A percentile compares a stretch with the other conserved stretches of the same genome.
phyloP scores from a whole-genome alignment of 2,113 vertebrate species.

The Clinocottus analis region DNA sequence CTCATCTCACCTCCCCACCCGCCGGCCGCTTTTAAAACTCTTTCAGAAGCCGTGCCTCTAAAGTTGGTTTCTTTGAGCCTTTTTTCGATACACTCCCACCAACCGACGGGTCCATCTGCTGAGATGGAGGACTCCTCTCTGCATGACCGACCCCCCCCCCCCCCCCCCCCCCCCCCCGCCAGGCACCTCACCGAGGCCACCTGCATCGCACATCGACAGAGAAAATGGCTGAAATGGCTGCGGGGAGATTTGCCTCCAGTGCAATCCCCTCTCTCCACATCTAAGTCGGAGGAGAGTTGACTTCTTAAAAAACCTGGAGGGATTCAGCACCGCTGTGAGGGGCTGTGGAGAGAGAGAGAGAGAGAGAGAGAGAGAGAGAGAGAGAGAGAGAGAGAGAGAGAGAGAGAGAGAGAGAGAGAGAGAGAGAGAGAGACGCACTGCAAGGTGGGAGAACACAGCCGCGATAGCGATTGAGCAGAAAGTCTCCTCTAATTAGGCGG shows the following conservation, averaged over 20 bases:
- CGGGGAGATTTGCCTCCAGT: slow-evolving; percentile 64
- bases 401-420: too few relatives aligned
- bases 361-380: too few relatives aligned
- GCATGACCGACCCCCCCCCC: slow-evolving; percentile 50
- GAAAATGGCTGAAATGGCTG: slow-evolving; percentile 68
- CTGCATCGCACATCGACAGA: slow-evolving; percentile 50
- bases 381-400: too few relatives aligned
- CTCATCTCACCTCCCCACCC: too few relatives aligned
- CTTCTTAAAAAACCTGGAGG: slow-evolving; percentile 60
- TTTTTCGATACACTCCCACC: slow-evolving; percentile 33
- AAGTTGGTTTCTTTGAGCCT: slow-evolving; percentile 55
- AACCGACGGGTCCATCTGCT: slow-evolving; percentile 62
- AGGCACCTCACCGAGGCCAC: slow-evolving; percentile 50
- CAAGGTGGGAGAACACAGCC: slow-evolving; percentile 40
- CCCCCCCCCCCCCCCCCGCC: not conserved
- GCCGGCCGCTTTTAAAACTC: slow-evolving; percentile 62
- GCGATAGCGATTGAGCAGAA: slow-evolving; percentile 25
- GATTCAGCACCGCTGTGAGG: slow-evolving; percentile 38
- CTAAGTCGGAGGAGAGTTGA: slow-evolving; percentile 65
- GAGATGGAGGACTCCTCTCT: slow-evolving; percentile 60
- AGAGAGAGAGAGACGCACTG: not conserved
- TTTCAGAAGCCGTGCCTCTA: slow-evolving; percentile 55
- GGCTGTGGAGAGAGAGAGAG: slow-evolving; percentile 6
- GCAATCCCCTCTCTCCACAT: slow-evolving; percentile 56
- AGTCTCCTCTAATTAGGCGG: slow-evolving; percentile 76